phyloP scores from a whole-genome alignment of 2,888 invertebrate genomes.

The Pasiphila rectangulata region DNA sequence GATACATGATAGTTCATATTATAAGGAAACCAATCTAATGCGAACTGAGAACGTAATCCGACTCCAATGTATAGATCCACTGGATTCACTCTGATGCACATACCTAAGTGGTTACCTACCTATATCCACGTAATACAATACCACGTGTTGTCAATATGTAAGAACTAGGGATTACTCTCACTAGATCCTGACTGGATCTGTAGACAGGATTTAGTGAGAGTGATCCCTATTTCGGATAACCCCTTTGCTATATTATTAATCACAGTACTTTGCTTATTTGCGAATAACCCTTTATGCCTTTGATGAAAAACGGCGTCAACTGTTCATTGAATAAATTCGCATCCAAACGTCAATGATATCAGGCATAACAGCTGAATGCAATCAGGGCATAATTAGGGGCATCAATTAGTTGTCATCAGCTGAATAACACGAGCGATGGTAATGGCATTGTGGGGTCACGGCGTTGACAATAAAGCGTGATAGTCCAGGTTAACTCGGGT shows the following conservation, averaged over 20 bases:
- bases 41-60: constrained; percentile 10
- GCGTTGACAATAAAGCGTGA: neutral
- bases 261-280: too few relatives aligned
- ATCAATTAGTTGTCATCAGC: constrained; percentile 5
- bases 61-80: constrained; percentile 7
- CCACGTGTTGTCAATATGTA: too few relatives aligned
- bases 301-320: too few relatives aligned
- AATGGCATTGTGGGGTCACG: constrained; percentile 9
- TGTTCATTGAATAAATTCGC: too few relatives aligned
- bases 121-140: too few relatives aligned
- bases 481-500: neutral
- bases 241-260: too few relatives aligned
- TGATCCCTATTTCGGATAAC: too few relatives aligned
- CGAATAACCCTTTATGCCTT: too few relatives aligned
- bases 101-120: too few relatives aligned
- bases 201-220: too few relatives aligned
- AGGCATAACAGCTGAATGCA: constrained; percentile 1
- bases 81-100: neutral
- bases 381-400: constrained; percentile 1
- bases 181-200: too few relatives aligned
- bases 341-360: neutral
- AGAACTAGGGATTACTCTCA: too few relatives aligned
- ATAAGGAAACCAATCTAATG: constrained; percentile 9
- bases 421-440: constrained; percentile 2
- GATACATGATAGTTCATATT: constrained; percentile 12